Evolutionary conservation across 2,888 invertebrate species (phyloP).

Genomic region (Watsonalla binaria): DNA sequence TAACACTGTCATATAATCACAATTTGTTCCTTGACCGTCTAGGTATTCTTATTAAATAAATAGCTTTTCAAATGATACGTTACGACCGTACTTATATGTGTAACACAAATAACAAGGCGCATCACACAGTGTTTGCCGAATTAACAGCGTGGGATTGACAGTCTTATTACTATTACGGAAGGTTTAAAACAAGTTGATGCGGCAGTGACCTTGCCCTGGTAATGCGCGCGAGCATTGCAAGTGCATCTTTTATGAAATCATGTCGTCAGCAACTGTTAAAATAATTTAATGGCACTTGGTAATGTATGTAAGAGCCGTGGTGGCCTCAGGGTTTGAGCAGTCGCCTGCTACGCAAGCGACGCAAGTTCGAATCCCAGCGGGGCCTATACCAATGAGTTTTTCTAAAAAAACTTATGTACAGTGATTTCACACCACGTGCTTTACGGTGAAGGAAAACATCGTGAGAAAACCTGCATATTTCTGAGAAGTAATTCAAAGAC

Average conservation of each 20-base stretch:
- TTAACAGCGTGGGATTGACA: constrained; percentile 12
- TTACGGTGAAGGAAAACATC: no score
- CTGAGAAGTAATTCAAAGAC: no score
- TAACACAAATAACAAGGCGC: constrained; percentile 6
- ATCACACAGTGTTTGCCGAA: background rate
- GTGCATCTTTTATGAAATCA: constrained; percentile 42
- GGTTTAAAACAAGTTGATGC: constrained; percentile 11
- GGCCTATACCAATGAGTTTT: no score
- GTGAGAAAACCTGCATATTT: no score
- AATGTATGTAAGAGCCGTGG: no score
- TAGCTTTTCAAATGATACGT: constrained; percentile 22
- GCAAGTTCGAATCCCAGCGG: no score
- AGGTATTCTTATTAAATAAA: constrained; percentile 23
- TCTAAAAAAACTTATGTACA: no score
- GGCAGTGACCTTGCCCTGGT: constrained; percentile 56
- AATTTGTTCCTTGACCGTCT: constrained; percentile 36
- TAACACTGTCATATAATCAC: constrained; percentile 5
- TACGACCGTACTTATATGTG: constrained; percentile 10
- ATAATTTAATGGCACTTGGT: constrained; percentile 48
- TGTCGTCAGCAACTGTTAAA: constrained; percentile 47
- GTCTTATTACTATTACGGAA: constrained; percentile 17
- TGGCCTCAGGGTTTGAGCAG: no score
- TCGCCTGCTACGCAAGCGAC: no score
- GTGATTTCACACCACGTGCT: no score
- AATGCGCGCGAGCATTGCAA: constrained; percentile 47